A percentile compares a stretch with the other conserved stretches of the same genome.
Conservation (phyloP, 2,113 vertebrate species). For the Eurypyga helias region DNA sequence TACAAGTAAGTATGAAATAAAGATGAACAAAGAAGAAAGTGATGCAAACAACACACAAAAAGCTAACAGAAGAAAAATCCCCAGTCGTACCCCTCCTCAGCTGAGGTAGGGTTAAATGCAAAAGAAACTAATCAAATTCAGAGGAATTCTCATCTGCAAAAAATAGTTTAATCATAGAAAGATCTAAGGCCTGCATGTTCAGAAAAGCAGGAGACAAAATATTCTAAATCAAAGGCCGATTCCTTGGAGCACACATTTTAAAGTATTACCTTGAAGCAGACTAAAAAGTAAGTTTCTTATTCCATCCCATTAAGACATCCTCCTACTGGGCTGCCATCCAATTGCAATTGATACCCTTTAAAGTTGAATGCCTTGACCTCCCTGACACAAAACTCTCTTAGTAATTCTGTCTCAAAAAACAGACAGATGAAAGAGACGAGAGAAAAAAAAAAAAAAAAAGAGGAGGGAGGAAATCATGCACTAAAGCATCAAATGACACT, state of each 20-base stretch:
- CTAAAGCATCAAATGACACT: not conserved
- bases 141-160: not conserved
- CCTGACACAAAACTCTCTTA: not conserved
- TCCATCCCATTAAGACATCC: not conserved
- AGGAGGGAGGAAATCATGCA: accelerated
- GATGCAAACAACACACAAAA: not conserved
- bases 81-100: not conserved
- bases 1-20: not conserved
- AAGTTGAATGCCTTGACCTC: conserved; percentile 15
- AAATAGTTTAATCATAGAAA: not conserved
- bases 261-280: not conserved
- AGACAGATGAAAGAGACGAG: not conserved
- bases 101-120: not conserved
- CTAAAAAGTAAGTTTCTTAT: not conserved
- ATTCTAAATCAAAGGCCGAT: conserved; percentile 6
- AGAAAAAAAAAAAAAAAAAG: not conserved
- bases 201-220: conserved; percentile 22
- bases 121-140: not conserved
- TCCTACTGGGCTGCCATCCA: not conserved
- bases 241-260: not conserved
- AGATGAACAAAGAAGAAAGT: not conserved
- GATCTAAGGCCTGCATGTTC: not conserved
- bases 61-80: not conserved
- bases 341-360: not conserved
- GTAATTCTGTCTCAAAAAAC: conserved; percentile 8